phyloP scores from a whole-genome alignment of 2,113 vertebrate genomes.

The Typhlomys cinereus region DNA sequence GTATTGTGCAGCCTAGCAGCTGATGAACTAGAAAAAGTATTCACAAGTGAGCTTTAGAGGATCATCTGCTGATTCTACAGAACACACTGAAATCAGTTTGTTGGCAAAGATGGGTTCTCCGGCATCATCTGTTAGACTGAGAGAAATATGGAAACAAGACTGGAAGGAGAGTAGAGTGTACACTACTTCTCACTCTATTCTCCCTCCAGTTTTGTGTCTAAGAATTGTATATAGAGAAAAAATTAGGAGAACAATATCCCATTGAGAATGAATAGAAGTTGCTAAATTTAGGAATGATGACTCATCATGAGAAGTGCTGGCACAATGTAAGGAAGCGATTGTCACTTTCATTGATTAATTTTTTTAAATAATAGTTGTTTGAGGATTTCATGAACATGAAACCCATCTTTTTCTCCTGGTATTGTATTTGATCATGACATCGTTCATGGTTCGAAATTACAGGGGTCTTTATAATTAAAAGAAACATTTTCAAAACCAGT shows the following conservation, averaged over 20 bases:
- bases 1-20: fast-evolving
- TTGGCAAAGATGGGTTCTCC: neutral
- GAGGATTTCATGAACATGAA: neutral
- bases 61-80: neutral
- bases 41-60: neutral
- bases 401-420: neutral
- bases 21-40: neutral
- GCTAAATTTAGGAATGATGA: neutral
- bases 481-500: neutral
- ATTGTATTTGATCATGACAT: neutral
- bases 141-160: neutral
- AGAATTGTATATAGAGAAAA: neutral
- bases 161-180: neutral
- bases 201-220: too few relatives aligned
- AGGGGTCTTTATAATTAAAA: neutral
- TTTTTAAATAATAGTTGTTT: neutral
- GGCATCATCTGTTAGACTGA: neutral
- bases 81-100: neutral
- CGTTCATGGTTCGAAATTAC: neutral
- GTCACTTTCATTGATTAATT: neutral
- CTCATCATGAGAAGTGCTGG: neutral
- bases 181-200: too few relatives aligned
- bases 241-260: neutral
- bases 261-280: neutral
- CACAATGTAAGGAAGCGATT: neutral